Evolutionary conservation across 2,113 vertebrate genomes (phyloP), one percentile per base, ranked within the genome.

Genomic region (Chunga burmeisteri): DNA sequence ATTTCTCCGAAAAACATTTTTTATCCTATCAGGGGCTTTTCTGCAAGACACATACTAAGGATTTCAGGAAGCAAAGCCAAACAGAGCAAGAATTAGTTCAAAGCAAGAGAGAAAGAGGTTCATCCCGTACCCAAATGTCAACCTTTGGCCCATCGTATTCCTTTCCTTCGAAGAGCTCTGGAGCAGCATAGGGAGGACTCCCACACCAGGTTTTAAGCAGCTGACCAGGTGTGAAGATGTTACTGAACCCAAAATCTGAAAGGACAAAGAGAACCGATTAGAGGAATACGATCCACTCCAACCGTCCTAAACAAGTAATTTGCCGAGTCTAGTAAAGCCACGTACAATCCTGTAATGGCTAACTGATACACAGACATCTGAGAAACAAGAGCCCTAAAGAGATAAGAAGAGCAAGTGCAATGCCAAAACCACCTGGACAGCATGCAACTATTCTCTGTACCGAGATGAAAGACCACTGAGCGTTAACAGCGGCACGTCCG

Each of bases 111-210:
- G 30, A 9, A 25, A 5, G 40, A 72, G 47, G 56, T 11, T 71
- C 7, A 7, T 30, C 2, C 1, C 98, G 84, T 98, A 99, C 99
- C 99, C 99, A 99, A 94, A 99, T 99, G 98, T 99, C 99, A 77
- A 99, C 99, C 97, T 99, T 99, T 7, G 99, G 99, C 38, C 99
- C 99, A 8, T 99, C 99, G 3, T 99, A 99, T 47, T 99, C 99
- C 92, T 99, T 99, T 23, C 99, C 99, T 94, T 99, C 99, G 36
- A 99, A 99, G 74, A 99, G 99, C 40, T 99, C 99, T 0, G 99
- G 99, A 4, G 99, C 99, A 1, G 99, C 99, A 0, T 99, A 99
- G 6, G 99, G 99, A 36, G 99, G 99, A 49, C 99, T 99, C 89
- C 99, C 99, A 71, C 99, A 99, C 99, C 99, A 99, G 4, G 99